Conservation (phyloP, 2,888 invertebrate genomes). For the Acleris laterana region DNA sequence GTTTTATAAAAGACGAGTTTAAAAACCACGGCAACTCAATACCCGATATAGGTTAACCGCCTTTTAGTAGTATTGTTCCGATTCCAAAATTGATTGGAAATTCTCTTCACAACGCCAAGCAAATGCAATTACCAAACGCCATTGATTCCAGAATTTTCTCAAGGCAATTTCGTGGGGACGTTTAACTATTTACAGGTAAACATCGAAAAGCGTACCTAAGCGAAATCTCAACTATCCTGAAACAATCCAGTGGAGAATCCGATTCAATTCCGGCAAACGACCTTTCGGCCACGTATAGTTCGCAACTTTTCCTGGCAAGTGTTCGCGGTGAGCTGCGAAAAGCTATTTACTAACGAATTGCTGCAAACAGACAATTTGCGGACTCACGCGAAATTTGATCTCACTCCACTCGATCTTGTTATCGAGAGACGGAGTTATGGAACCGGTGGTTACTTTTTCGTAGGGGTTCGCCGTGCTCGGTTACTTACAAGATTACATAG, state of each 20-base stretch:
- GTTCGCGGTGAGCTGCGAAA: conserved; percentile 37
- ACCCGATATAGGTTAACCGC: no score
- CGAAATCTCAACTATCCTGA: conserved; percentile 35
- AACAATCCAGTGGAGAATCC: conserved; percentile 37
- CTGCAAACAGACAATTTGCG: conserved; percentile 30
- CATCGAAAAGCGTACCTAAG: conserved; percentile 13
- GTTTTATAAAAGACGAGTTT: no score
- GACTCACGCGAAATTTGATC: conserved; percentile 31
- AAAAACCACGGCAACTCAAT: no score
- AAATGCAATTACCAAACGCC: background rate
- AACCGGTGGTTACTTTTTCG: background rate
- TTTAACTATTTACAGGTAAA: conserved; percentile 26
- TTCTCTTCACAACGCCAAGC: background rate
- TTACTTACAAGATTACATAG: no score
- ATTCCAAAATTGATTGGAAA: no score
- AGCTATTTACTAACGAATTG: conserved; percentile 48
- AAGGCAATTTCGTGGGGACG: conserved; percentile 5
- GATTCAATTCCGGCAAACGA: conserved; percentile 37
- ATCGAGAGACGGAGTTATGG: conserved; percentile 11
- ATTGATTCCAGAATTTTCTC: conserved; percentile 7
- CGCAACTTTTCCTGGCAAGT: conserved; percentile 33
- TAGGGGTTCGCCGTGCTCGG: no score
- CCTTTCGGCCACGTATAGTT: conserved; percentile 31
- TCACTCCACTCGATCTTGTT: conserved; percentile 16
- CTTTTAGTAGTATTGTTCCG: no score